Base-by-base conservation (phyloP, 2,113 vertebrate genomes). In the Corvus moneduloides region DNA sequence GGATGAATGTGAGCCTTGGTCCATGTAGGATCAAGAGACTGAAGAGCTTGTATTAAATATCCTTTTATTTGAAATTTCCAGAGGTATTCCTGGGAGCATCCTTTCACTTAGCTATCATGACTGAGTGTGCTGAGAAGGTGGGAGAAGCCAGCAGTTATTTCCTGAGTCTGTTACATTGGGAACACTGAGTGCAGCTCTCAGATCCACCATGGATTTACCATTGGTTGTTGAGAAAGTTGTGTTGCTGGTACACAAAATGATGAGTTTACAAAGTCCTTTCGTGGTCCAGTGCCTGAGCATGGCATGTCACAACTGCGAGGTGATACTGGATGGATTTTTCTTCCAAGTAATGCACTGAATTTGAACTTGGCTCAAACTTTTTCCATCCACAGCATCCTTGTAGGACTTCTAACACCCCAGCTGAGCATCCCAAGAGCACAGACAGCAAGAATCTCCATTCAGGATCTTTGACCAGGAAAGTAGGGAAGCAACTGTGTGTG, bases 231-330 rank as follows among this genome's bases (percentile, higher is more conserved):
- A 59, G 33, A 41, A 48, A 56, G 24, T 43, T 35, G 7, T 11
- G 27, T 3, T 49, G 13, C 20, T 51, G 30, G 33, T 35, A 8
- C 27, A 51, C 23, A 22, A 1, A 24, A 7, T 3, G 8, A 5
- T 51, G 51, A 64, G 11, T 76, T 79, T 37, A 23, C 24, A 48
- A 32, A 3, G 32, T 10, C 28, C 27, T 87, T 49, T 32, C 21
- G 26, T 75, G 56, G 13, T 16, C 5, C 22, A 8, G 1, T 11
- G 22, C 46, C 51, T 9, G 61, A n/a, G 4, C 2, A 1, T 18
- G 48, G 43, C 13, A 19, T 28, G 10, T 20, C 39, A 39, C 35
- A 52, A 12, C 3, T n/a, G 3, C 0, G 0, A 56, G 21, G 28
- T 3, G 18, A 39, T 37, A 19, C 20, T 20, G 6, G 19, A 4